Base-by-base conservation (phyloP, 1,140 invertebrate genomes). In the Notospermus geniculatus region DNA sequence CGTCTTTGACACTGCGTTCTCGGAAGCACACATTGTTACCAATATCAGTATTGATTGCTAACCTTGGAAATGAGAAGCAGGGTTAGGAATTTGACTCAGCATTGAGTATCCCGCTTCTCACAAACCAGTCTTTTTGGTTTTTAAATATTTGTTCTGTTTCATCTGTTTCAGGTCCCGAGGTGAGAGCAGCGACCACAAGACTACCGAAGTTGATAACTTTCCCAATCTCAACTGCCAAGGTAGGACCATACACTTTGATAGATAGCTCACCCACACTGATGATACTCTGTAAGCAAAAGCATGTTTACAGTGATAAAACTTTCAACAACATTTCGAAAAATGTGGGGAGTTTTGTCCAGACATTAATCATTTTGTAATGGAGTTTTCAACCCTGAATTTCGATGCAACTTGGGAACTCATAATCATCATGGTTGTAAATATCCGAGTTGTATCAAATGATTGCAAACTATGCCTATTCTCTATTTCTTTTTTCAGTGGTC, bases 191-290 rank as follows among this genome's bases (percentile, higher is more conserved):
- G 13, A 76, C 89, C 5, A 82, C 83, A 0, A 88, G 81, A 75
- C 84, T 85, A 66, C 91, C 94, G 0, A 87, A 87, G 71, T 66
- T 96, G 27, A 88, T 95, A 19, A 90, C 90, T 25, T 79, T 78
- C 72, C 57, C 67, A 60, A 27, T 72, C 63, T 19, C 77, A 64
- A 59, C 63, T 53, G 25, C 64, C 30, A 66, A 66, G 45, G 60
- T 63, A 53, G 30, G 60, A 60, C 7, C 13, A 2, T 22, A 19
- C 29, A 39, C 32, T 28, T 11, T n/a, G n/a, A n/a, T n/a, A n/a
- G n/a, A n/a, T n/a, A n/a, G n/a, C n/a, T n/a, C n/a, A n/a, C n/a
- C n/a, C n/a, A n/a, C n/a, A n/a, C n/a, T n/a, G n/a, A n/a, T n/a
- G n/a, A n/a, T n/a, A n/a, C n/a, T n/a, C n/a, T n/a, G n/a, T n/a